These are phyloP conservation scores for Apolygus lucorum DNA, from an alignment of 1,140 invertebrate species.

Conservation along the genomic window DNA sequence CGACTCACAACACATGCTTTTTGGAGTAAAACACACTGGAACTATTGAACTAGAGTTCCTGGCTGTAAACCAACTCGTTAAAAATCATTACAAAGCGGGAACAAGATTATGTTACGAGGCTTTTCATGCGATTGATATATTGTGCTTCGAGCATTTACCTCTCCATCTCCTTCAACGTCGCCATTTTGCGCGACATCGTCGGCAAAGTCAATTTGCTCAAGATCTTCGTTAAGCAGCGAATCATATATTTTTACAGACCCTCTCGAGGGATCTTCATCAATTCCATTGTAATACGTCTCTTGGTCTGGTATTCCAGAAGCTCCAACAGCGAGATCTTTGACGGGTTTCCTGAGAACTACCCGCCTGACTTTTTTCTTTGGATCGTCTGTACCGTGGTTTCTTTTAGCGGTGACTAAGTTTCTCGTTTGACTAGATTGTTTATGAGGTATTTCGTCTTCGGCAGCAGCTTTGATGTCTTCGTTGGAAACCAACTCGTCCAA, in stretches of 20 bases:
- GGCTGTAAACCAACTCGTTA: neutral
- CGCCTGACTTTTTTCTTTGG: neutral
- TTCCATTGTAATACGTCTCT: neutral
- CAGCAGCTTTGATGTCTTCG: slow-evolving; percentile 3
- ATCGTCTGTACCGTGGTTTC: neutral
- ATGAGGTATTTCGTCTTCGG: neutral
- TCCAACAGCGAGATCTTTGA: slow-evolving; percentile 22
- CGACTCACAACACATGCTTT: neutral
- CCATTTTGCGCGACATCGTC: neutral
- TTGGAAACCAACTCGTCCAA: slow-evolving; percentile 9
- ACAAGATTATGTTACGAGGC: slow-evolving; percentile 5
- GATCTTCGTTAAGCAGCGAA: neutral
- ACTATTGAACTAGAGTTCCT: neutral
- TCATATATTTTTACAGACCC: neutral
- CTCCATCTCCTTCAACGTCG: neutral
- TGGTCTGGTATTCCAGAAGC: slow-evolving; percentile 12
- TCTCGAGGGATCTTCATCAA: neutral
- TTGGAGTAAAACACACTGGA: neutral
- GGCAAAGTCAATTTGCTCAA: neutral
- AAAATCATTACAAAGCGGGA: slow-evolving; percentile 6
- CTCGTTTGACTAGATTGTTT: slow-evolving; percentile 13
- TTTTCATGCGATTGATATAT: neutral
- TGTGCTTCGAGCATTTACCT: neutral
- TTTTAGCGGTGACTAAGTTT: neutral
- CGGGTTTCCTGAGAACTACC: slow-evolving; percentile 7